These are phyloP conservation scores for Danio jaintianensis DNA, from an alignment of 2,797 vertebrate genomes.

Conservation along the genomic window DNA sequence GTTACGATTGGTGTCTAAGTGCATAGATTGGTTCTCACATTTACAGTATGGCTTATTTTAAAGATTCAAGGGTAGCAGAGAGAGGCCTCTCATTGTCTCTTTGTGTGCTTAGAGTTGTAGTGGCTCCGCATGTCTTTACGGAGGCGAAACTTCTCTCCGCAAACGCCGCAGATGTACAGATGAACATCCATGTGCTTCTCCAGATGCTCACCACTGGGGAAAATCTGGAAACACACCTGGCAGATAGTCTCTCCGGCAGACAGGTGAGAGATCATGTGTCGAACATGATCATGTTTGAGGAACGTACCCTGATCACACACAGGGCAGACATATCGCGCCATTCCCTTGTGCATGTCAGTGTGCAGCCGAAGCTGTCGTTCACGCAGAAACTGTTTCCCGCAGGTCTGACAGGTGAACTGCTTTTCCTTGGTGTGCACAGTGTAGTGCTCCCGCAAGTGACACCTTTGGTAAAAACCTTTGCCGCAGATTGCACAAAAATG, in stretches of 20 bases:
- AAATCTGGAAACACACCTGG: constrained; percentile 99
- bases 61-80: constrained; percentile 29
- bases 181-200: constrained; percentile 99
- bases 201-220: constrained; percentile 91
- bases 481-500: constrained; percentile 98
- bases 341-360: constrained; percentile 99
- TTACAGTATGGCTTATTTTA: constrained; percentile 72
- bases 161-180: constrained; percentile 97
- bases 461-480: constrained; percentile 98
- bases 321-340: constrained; percentile 97
- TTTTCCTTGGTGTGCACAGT: constrained; percentile 99
- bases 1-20: constrained; percentile 76
- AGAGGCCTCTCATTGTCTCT: constrained; percentile 72
- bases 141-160: constrained; percentile 97
- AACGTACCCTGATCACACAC: constrained; percentile 99
- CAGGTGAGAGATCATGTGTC: constrained; percentile 99
- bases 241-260: constrained; percentile 97
- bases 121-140: constrained; percentile 99
- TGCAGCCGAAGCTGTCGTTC: constrained; percentile 96
- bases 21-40: constrained; percentile 78
- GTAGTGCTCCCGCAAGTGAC: constrained; percentile 98
- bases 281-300: constrained; percentile 97
- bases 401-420: constrained; percentile 97
- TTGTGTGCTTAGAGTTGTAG: constrained; percentile 95
- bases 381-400: constrained; percentile 97